Evolutionary conservation across 2,797 vertebrate genomes (phyloP), one percentile per base, ranked within the genome.

Genomic region (Hyperoplus immaculatus): DNA sequence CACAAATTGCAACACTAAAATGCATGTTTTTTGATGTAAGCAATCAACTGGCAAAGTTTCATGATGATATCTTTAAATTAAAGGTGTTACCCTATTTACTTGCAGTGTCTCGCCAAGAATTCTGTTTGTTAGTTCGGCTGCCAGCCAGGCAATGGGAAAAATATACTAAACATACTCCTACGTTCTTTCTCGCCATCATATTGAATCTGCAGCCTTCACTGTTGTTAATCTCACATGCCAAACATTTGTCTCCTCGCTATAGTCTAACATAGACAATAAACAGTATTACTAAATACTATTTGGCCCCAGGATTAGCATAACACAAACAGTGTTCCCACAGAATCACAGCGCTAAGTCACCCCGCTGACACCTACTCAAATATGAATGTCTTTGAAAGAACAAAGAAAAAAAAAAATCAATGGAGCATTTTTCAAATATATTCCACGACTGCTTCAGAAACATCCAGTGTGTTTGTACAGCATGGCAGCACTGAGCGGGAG

Each of bases 371-470:
- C 82, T 55, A 77, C 53, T 85, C 72, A 76, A 66, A 90, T 86
- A 63, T 57, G 80, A 87, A 84, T 72, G 72, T 75, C 72, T 87
- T 81, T 86, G 82, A 78, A 68, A 60, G 59, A 79, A 79, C 29
- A 3, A 29, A 29, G 29, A 29, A 29, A 29, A 29, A 29, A 29
- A 78, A 56, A 69, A 83, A 81, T 88, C 74, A 85, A 73, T 72
- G 80, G 68, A 74, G 80, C 65, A 79, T 84, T 90, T 60, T 87
- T 81, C 47, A 87, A 84, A 87, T 70, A 59, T 78, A 69, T 69
- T 73, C 76, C 43, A 56, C 39, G 66, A 53, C 74, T 84, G 70
- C 70, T 81, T 85, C 60, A 69, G 66, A 83, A 84, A 85, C 54
- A 78, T 61, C 63, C 46, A 47, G 61, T 83, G 38, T 85, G 86